Percentiles rank a stretch among this genome's conserved stretches.
These are phyloP conservation scores for Teleopsis dalmanni DNA, from an alignment of 1,140 invertebrate species.

Conservation along the genomic window DNA sequence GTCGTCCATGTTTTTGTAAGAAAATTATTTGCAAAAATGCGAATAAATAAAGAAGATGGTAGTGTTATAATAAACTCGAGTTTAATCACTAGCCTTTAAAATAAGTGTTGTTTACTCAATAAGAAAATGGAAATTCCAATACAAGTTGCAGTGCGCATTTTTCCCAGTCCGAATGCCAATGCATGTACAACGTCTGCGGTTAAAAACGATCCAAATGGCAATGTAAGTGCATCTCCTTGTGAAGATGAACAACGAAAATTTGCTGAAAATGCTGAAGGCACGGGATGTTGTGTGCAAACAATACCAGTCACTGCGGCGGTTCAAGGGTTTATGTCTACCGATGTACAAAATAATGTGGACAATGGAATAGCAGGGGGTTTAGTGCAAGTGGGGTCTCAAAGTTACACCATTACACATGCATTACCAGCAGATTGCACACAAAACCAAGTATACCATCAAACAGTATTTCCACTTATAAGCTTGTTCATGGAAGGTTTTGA, in stretches of 20 bases:
- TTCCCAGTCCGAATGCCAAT: conserved; percentile 43
- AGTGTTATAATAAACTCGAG: too few relatives aligned
- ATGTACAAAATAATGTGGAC: conserved; percentile 33
- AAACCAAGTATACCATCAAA: conserved; percentile 44
- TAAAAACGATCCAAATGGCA: conserved; percentile 15
- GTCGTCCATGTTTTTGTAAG: too few relatives aligned
- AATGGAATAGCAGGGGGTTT: conserved; percentile 31
- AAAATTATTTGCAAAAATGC: too few relatives aligned
- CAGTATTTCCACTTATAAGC: conserved; percentile 50
- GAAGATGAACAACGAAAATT: too few relatives aligned
- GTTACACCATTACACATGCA: conserved; percentile 42
- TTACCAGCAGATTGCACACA: conserved; percentile 44
- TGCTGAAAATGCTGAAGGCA: conserved; percentile 6
- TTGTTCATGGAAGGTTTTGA: conserved; percentile 62
- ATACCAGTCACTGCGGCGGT: conserved; percentile 50
- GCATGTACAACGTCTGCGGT: conserved; percentile 32
- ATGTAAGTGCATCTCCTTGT: conserved; percentile 2
- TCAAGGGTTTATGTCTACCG: conserved; percentile 45
- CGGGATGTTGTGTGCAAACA: conserved; percentile 54
- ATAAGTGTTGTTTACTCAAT: too few relatives aligned
- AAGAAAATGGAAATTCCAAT: conserved; percentile 51
- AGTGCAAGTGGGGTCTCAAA: conserved; percentile 36
- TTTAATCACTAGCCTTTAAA: too few relatives aligned
- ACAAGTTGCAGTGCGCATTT: conserved; percentile 52
- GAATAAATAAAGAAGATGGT: too few relatives aligned